Conservation (phyloP, 2,797 vertebrate genomes). For the Linurgus olivaceus region DNA sequence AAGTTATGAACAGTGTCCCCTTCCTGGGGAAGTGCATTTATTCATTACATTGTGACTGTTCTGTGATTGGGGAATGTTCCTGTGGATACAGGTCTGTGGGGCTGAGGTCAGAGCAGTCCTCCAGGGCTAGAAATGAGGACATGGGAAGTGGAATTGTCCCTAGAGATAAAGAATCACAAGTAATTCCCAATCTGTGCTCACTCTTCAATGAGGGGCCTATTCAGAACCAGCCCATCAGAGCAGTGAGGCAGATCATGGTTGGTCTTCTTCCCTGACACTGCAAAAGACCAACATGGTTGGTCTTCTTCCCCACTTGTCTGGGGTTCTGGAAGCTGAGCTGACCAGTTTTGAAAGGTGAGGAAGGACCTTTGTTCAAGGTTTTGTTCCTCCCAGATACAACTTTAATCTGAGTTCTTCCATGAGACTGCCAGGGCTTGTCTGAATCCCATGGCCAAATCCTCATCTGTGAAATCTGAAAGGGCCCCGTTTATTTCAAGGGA, state of each 20-base stretch:
- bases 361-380: not conserved
- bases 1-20: not conserved
- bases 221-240: not conserved
- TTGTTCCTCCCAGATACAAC: not conserved
- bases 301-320: not conserved
- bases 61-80: not conserved
- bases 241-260: not conserved
- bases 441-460: not conserved
- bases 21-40: not conserved
- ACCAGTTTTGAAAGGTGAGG: not conserved
- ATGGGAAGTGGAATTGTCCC: not conserved
- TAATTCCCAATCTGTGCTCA: not conserved
- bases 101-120: not conserved
- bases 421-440: not conserved
- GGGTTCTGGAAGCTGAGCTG: not conserved
- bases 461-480: not conserved
- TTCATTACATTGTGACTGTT: not conserved
- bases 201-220: not conserved
- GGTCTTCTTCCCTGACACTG: not conserved
- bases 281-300: not conserved
- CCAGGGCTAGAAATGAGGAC: not conserved
- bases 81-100: not conserved
- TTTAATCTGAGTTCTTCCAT: not conserved
- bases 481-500: not conserved
- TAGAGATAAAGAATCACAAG: not conserved